Conservation (phyloP, 2,113 vertebrate species). For the Paedocypris sp. region DNA sequence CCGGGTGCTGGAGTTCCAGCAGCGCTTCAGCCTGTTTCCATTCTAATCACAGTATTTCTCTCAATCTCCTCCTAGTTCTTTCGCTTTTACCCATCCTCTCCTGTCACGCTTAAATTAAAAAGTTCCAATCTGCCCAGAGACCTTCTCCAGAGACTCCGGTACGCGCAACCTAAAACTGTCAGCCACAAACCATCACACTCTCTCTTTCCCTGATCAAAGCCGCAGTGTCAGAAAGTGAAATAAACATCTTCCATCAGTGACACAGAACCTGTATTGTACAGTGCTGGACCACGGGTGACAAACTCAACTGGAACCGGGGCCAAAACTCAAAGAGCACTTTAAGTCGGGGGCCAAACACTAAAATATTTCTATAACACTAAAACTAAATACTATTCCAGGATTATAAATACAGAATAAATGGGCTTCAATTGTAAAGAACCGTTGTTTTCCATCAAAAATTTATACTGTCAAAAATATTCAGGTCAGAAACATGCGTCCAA, state of each 20-base stretch:
- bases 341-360: no score
- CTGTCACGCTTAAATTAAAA: constrained; percentile 30
- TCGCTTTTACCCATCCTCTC: neutral
- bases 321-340: no score
- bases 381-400: no score
- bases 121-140: constrained; percentile 26
- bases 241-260: neutral
- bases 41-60: neutral
- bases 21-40: neutral
- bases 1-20: neutral
- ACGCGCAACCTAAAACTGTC: constrained; percentile 38
- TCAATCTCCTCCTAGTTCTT: neutral
- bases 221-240: constrained; percentile 15
- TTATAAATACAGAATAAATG: no score
- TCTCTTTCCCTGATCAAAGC: constrained; percentile 23
- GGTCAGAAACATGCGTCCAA: no score
- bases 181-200: constrained; percentile 4
- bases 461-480: no score
- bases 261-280: no score
- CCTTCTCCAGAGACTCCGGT: constrained; percentile 28
- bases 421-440: no score
- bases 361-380: no score
- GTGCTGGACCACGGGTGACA: no score
- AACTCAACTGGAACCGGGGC: no score
- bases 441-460: no score